A percentile compares a stretch with the other conserved stretches of the same genome.
Evolutionary conservation across 2,113 vertebrate species (phyloP).

Genomic region (Hylia prasina): DNA sequence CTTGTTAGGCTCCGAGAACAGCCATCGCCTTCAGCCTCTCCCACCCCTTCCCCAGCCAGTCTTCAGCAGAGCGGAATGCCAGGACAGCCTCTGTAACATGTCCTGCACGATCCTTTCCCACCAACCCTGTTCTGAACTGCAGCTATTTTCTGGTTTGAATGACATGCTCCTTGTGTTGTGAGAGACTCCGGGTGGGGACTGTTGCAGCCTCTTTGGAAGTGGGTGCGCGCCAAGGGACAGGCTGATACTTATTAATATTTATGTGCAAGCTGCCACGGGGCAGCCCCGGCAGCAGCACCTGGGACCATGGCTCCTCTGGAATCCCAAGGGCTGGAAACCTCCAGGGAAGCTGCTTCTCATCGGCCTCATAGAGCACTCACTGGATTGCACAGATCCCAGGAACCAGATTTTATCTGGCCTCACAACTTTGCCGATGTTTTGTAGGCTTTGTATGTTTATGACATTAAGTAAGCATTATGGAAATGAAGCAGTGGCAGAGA

Average conservation of each 20-base stretch:
- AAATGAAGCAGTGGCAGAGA: slow-evolving; percentile 7
- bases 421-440: background rate
- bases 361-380: background rate
- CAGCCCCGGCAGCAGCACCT: background rate
- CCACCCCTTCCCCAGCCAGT: background rate
- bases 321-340: slow-evolving; percentile 12
- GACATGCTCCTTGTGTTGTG: background rate
- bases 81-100: background rate
- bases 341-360: slow-evolving; percentile 25
- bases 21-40: background rate
- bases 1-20: slow-evolving; percentile 52
- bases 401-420: slow-evolving; percentile 8
- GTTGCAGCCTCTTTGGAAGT: background rate
- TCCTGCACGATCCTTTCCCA: background rate
- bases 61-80: background rate
- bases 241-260: background rate
- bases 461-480: slow-evolving; percentile 30
- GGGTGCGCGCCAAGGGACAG: background rate
- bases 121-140: background rate
- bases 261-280: background rate
- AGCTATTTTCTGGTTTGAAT: background rate
- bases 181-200: background rate
- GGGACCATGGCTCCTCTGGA: background rate
- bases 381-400: background rate
- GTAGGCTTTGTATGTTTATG: background rate